Evolutionary conservation across 2,113 vertebrate genomes (phyloP).

Genomic region (Otus sunia): DNA sequence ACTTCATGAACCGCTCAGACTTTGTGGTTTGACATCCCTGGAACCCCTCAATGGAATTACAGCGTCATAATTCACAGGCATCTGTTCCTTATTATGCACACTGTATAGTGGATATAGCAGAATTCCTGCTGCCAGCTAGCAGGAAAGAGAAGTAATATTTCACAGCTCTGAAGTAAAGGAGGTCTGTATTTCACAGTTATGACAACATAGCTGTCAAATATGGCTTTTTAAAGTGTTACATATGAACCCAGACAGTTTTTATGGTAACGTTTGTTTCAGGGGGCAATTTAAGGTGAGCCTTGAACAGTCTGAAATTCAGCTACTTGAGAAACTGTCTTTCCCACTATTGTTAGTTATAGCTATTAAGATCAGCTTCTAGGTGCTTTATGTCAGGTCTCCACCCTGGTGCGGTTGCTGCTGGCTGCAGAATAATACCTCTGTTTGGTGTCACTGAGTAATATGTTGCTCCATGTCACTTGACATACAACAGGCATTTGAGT

Average conservation of each 20-base stretch:
- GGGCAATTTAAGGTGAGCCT: conserved; percentile 14
- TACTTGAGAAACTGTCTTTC: conserved; percentile 8
- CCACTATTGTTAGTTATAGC: not conserved
- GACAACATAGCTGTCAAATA: conserved; percentile 42
- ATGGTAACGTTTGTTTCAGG: conserved; percentile 3
- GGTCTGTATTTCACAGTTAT: conserved; percentile 19
- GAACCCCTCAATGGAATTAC: conserved; percentile 1
- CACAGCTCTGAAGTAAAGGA: conserved; percentile 8
- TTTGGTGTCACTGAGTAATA: not conserved
- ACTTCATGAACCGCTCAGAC: not conserved
- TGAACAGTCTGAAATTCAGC: not conserved
- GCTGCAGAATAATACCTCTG: not conserved
- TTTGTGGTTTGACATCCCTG: conserved; percentile 9
- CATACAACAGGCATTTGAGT: not conserved
- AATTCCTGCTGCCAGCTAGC: conserved; percentile 24
- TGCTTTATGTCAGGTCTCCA: not conserved
- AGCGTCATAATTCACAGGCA: conserved; percentile 7
- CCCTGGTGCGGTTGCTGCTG: not conserved
- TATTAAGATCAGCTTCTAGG: not conserved
- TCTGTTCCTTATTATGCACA: not conserved
- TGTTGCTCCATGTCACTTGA: accelerated
- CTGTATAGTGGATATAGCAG: not conserved
- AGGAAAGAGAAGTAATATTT: conserved; percentile 9
- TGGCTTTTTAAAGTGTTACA: not conserved
- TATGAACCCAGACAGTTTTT: conserved; percentile 18